Base-by-base conservation (phyloP, 1,140 invertebrate genomes). In the Psilanteris sp. region DNA sequence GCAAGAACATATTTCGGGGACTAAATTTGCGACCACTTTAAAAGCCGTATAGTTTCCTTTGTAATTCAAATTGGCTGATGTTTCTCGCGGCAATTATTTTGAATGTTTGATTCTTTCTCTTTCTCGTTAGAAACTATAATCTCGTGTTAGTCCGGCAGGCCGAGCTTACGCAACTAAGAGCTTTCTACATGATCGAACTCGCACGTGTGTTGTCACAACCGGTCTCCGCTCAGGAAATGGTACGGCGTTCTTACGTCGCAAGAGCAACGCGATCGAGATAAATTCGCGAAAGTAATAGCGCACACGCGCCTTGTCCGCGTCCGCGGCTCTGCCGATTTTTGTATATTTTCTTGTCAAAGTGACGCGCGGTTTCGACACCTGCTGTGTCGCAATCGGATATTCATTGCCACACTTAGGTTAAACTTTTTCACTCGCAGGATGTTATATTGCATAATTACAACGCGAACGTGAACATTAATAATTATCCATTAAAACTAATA, bases 151-250 rank as follows among this genome's bases (percentile, higher is more conserved):
- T 77, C 67, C 79, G 10, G 72, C 79, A 71, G 57, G 50, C 76
- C 44, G 50, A 27, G 10, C 78, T 83, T 84, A 79, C 29, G 81
- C 77, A 84, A 82, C 70, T 20, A 68, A 75, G 81, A 81, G 83
- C 82, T 84, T 84, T 85, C 83, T 85, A 85, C 66, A 62, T 41
- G 80, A 73, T 57, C 75, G 44, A 66, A 36, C 37, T 34, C 62
- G 66, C 71, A 55, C 43, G 64, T 62, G 57, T 70, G 72, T 54
- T 59, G 37, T 32, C 14, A 55, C 71, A 72, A 83, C 80, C 79
- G 78, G 80, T 82, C 77, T 50, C 13, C 5, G 61, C 74, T 39
- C 68, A 72, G 44, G 67, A 79, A 81, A 50, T 64, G 18, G 41
- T 29, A 77, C 64, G 32, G 44, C 41, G 61, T 41, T 66, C 52